Evolutionary conservation across 1,140 invertebrate genomes (phyloP).

Genomic region (Aricia agestis): DNA sequence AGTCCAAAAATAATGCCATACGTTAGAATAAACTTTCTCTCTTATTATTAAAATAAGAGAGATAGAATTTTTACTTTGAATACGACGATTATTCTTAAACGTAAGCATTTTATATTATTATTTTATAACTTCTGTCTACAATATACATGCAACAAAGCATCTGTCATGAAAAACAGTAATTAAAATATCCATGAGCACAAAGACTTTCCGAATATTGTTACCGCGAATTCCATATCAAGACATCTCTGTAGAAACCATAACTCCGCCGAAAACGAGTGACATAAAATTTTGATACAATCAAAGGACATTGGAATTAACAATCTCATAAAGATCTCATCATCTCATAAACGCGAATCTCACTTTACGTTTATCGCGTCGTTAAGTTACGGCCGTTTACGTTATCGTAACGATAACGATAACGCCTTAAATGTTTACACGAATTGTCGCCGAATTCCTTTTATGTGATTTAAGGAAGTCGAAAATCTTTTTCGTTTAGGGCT

Average conservation of each 20-base stretch:
- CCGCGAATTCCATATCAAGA: not conserved
- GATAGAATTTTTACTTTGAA: too few relatives aligned
- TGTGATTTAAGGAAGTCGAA: not conserved
- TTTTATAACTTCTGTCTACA: too few relatives aligned
- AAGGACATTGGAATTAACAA: not conserved
- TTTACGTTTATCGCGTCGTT: slow-evolving; percentile 10
- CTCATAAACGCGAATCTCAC: slow-evolving; percentile 2
- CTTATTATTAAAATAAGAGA: too few relatives aligned
- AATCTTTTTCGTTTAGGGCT: not conserved
- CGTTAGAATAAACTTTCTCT: too few relatives aligned
- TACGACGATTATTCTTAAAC: too few relatives aligned
- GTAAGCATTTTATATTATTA: too few relatives aligned
- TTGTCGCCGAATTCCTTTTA: not conserved
- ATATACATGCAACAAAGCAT: too few relatives aligned
- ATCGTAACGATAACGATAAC: slow-evolving; percentile 7
- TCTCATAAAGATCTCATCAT: slow-evolving; percentile 12
- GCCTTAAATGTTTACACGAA: not conserved
- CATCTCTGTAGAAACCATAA: not conserved
- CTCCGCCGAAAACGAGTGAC: not conserved
- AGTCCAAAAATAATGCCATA: too few relatives aligned
- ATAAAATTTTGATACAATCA: not conserved
- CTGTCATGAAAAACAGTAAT: too few relatives aligned
- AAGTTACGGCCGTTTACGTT: not conserved
- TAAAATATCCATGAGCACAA: too few relatives aligned
- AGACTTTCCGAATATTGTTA: not conserved